phyloP scores from a whole-genome alignment of 2,888 invertebrate species.

The Uloborus plumipes region DNA sequence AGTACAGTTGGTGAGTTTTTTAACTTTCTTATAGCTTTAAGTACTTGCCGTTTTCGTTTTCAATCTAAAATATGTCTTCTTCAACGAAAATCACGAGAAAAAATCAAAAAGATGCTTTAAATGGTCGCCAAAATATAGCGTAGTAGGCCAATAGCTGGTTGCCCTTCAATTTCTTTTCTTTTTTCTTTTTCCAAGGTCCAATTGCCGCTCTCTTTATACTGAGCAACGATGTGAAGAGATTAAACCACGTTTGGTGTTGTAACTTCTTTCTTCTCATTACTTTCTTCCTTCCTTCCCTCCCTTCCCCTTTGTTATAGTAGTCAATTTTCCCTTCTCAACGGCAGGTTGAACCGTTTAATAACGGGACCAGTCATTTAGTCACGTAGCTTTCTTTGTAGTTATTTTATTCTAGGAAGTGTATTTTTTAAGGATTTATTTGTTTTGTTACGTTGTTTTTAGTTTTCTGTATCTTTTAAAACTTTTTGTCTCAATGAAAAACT shows the following conservation, averaged over 20 bases:
- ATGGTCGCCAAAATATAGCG: not conserved
- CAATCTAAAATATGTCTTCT: too few species aligned
- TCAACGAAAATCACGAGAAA: too few species aligned
- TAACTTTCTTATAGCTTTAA: too few species aligned
- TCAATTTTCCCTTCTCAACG: constrained; percentile 25
- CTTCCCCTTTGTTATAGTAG: constrained; percentile 4
- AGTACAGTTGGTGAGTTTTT: too few species aligned
- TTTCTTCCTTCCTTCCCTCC: constrained; percentile 3
- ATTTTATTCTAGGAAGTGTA: constrained; percentile 46
- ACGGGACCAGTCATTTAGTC: constrained; percentile 54
- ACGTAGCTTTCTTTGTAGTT: constrained; percentile 44
- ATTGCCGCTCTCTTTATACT: constrained; percentile 36
- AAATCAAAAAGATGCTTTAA: not conserved
- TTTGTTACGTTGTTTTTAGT: constrained; percentile 7
- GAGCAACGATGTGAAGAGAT: constrained; percentile 44
- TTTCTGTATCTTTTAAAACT: not conserved
- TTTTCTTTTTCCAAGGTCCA: constrained; percentile 42
- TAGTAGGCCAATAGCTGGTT: constrained; percentile 31
- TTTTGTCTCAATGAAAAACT: not conserved
- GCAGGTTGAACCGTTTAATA: constrained; percentile 60
- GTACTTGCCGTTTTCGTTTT: too few species aligned
- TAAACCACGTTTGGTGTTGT: constrained; percentile 30
- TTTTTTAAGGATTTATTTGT: constrained; percentile 3
- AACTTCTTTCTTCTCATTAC: constrained; percentile 30
- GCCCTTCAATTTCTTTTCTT: constrained; percentile 38